Conservation (phyloP, 2,113 vertebrate genomes). For the Psophia crepitans region DNA sequence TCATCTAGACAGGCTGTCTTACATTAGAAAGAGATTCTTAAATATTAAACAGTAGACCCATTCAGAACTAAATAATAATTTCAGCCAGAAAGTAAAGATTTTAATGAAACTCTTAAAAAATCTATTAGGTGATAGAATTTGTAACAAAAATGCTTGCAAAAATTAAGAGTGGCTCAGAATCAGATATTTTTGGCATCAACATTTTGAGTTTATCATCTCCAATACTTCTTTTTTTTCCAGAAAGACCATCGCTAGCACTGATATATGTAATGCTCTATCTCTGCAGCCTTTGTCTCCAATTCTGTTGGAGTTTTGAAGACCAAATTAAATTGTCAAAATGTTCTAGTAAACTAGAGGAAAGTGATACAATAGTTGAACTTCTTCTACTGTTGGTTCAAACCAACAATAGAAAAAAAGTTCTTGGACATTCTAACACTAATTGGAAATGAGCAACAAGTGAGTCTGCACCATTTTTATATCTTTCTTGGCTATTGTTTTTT, state of each 20-base stretch:
- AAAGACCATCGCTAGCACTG: not conserved
- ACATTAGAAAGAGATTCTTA: not conserved
- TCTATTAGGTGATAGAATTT: not conserved
- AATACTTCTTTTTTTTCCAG: not conserved
- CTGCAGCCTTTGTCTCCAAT: not conserved
- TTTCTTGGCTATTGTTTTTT: not conserved
- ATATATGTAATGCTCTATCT: rapidly evolving
- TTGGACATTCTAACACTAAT: not conserved
- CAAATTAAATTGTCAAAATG: not conserved
- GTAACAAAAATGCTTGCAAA: not conserved
- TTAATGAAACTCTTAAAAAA: not conserved
- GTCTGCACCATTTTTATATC: not conserved
- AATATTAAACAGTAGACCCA: not conserved
- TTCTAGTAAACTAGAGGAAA: not conserved
- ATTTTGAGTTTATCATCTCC: not conserved
- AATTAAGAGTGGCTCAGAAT: not conserved
- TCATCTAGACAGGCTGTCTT: not conserved
- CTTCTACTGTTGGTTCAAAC: not conserved
- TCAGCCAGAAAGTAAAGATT: not conserved
- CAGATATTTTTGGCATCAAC: not conserved
- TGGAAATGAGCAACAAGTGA: not conserved
- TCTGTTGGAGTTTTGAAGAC: not conserved
- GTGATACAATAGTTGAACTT: not conserved
- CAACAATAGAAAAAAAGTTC: not conserved
- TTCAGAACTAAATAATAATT: not conserved